These are phyloP conservation scores for Busseola fusca DNA, from an alignment of 2,888 invertebrate species.

Conservation along the genomic window DNA sequence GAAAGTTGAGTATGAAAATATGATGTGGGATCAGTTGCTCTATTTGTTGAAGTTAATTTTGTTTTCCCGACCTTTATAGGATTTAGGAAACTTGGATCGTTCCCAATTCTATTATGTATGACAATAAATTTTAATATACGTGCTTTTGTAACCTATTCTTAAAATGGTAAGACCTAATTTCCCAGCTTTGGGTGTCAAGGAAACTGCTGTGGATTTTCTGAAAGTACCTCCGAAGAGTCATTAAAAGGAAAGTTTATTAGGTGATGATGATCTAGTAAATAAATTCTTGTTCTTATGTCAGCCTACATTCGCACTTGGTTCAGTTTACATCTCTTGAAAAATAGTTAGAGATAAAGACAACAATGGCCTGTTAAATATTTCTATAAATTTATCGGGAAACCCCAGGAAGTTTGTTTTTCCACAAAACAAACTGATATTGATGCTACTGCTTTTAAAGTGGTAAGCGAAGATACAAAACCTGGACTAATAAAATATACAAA, in stretches of 20 bases:
- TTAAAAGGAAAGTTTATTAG: background rate
- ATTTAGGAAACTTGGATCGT: slow-evolving; percentile 54
- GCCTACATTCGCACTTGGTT: background rate
- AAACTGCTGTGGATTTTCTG: background rate
- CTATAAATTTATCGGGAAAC: background rate
- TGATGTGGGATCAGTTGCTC: slow-evolving; percentile 42
- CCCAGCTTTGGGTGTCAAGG: background rate
- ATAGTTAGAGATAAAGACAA: no score
- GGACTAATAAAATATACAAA: background rate
- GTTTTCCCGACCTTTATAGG: slow-evolving; percentile 59
- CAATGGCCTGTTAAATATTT: background rate
- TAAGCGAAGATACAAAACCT: background rate
- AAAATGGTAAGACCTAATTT: slow-evolving; percentile 21
- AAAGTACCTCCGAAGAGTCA: background rate
- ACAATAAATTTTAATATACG: slow-evolving; percentile 47
- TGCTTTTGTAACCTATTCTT: slow-evolving; percentile 39
- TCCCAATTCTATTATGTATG: slow-evolving; percentile 46
- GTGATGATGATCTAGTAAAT: background rate
- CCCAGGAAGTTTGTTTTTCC: no score
- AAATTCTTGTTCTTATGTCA: no score
- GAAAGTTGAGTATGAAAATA: slow-evolving; percentile 39
- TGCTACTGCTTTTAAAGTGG: background rate
- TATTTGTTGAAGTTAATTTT: slow-evolving; percentile 54
- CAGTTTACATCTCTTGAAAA: background rate
- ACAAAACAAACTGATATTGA: background rate